These are phyloP conservation scores for Monoplex corrugatus DNA, from an alignment of 2,888 invertebrate species.

Conservation along the genomic window DNA sequence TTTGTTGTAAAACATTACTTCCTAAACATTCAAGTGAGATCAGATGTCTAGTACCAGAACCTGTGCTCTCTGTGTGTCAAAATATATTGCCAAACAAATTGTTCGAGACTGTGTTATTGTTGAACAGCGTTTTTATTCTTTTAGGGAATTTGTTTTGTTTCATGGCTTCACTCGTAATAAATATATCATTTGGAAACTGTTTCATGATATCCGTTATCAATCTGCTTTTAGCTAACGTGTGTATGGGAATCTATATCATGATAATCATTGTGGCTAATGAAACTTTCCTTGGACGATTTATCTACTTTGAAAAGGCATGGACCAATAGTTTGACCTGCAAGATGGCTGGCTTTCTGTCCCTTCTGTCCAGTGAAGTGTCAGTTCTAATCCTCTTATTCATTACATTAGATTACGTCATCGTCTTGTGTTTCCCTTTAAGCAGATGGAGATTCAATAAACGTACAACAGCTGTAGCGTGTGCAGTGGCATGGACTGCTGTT, in stretches of 20 bases:
- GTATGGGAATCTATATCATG: background rate
- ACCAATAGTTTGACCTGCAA: slow-evolving; percentile 18
- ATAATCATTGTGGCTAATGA: background rate
- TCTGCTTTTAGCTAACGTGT: background rate
- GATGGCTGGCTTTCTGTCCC: background rate
- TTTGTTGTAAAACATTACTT: background rate
- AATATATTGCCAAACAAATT: background rate
- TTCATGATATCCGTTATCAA: background rate
- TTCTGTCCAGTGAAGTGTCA: background rate
- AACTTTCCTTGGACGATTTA: background rate
- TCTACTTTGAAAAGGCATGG: background rate
- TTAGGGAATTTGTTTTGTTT: background rate
- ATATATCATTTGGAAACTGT: background rate
- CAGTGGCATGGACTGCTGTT: background rate
- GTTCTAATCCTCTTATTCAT: background rate
- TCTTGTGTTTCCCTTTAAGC: background rate
- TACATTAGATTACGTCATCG: background rate
- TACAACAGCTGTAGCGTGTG: background rate
- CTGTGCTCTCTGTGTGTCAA: background rate
- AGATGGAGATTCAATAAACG: background rate
- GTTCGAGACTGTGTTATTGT: background rate
- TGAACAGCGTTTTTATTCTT: background rate
- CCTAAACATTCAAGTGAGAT: background rate
- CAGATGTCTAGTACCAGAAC: background rate
- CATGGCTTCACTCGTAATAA: background rate